Evolutionary conservation across 2,888 invertebrate genomes (phyloP).

Genomic region (Nomada ferruginata): DNA sequence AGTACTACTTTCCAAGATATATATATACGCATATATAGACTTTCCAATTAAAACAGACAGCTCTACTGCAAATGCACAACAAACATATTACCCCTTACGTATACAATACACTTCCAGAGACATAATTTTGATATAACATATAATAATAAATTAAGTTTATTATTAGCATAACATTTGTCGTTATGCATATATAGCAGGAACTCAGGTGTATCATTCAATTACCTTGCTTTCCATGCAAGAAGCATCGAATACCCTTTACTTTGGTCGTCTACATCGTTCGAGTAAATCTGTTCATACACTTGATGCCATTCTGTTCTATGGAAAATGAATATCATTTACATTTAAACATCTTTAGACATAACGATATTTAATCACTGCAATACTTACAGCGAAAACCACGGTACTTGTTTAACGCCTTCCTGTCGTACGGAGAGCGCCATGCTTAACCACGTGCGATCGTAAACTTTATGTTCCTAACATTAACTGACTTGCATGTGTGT

Average conservation of each 20-base stretch:
- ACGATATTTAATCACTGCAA: background rate
- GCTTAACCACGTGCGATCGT: conserved; percentile 41
- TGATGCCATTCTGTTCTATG: conserved; percentile 79
- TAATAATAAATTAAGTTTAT: too few relatives aligned
- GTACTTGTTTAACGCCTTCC: conserved; percentile 73
- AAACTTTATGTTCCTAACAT: background rate
- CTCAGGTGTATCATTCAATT: conserved; percentile 11
- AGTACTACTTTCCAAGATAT: background rate
- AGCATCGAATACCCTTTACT: conserved; percentile 77
- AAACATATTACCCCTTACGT: too few relatives aligned
- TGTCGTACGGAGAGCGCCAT: conserved; percentile 73
- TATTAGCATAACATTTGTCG: too few relatives aligned
- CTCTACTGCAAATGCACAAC: too few relatives aligned
- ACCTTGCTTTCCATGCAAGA: conserved; percentile 82
- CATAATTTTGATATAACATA: too few relatives aligned
- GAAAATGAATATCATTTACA: background rate
- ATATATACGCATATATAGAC: too few relatives aligned
- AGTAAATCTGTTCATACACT: conserved; percentile 79
- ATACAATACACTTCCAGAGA: too few relatives aligned
- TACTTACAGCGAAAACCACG: conserved; percentile 79
- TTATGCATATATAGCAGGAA: too few relatives aligned
- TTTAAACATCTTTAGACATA: background rate
- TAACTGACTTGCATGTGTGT: background rate
- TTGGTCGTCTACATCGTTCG: conserved; percentile 76
- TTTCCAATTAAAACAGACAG: too few relatives aligned